A percentile compares a stretch with the other conserved stretches of the same genome.
Conservation (phyloP, 2,888 invertebrate genomes). For the Leucozona laternaria region DNA sequence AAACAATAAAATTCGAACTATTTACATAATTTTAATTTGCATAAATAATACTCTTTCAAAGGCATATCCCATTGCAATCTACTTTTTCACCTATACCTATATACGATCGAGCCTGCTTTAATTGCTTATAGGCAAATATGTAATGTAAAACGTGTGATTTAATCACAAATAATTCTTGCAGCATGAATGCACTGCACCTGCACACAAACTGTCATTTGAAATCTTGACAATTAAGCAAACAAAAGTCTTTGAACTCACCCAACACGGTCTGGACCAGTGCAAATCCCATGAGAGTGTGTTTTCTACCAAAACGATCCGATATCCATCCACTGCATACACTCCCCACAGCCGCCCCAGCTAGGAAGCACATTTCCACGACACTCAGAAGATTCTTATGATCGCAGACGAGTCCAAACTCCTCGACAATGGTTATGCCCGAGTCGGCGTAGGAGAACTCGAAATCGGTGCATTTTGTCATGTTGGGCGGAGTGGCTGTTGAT, state of each 20-base stretch:
- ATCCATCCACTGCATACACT: constrained; percentile 88
- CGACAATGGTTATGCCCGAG: constrained; percentile 85
- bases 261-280: constrained; percentile 85
- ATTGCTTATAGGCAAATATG: not conserved
- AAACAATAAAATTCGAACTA: constrained; percentile 32
- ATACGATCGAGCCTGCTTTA: no score
- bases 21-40: constrained; percentile 47
- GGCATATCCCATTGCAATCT: constrained; percentile 20
- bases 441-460: constrained; percentile 82
- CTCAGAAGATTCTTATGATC: constrained; percentile 85
- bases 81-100: no score
- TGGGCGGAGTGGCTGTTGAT: constrained; percentile 14
- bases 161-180: constrained; percentile 29
- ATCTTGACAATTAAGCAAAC: not conserved
- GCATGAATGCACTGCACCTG: not conserved
- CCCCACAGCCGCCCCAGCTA: constrained; percentile 87
- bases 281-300: constrained; percentile 86
- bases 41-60: constrained; percentile 34
- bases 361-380: constrained; percentile 87
- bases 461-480: constrained; percentile 80
- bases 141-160: constrained; percentile 26
- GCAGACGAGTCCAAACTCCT: constrained; percentile 87
- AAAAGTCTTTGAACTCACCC: constrained; percentile 81
- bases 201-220: not conserved
- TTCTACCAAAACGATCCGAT: constrained; percentile 88